Base-by-base conservation (phyloP, 2,113 vertebrate genomes). In the Picathartes gymnocephalus region DNA sequence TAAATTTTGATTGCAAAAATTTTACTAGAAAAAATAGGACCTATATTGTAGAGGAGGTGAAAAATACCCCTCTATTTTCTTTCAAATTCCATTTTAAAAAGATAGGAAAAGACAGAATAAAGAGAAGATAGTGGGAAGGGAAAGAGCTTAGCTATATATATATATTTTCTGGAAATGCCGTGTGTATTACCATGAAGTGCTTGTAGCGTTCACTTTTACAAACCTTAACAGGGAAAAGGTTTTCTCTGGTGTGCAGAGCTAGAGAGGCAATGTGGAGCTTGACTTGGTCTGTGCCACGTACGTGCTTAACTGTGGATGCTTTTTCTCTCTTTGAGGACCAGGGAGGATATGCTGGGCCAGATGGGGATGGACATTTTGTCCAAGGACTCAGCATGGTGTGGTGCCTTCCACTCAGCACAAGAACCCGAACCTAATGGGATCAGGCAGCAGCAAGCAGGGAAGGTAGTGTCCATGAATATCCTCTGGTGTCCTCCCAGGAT, bases 341-440 rank as follows among this genome's bases (percentile, higher is more conserved):
- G 31, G 31, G 9, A 73, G 30, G 39, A 57, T 35, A 24, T 69
- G 12, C 31, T 77, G 28, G 37, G 39, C 9, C 33, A 76, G n/a
- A 65, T 1, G 1, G 1, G 2, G 31, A 15, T 16, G n/a, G 18
- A 11, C 2, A 8, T 73, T 80, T 72, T 70, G 18, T 47, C 37
- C 45, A 28, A 82, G 57, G 30, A 54, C 20, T 33, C n/a, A 30
- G 48, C 2, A 4, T 5, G 16, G 35, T 10, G 27, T 11, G 8
- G 14, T 35, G 16, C 28, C 30, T 88, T 47, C 51, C n/a, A 65
- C 31, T 78, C 27, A 45, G 21, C 30, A 37, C 8, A 10, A 2
- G 2, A 44, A 15, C 15, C 24, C 35, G 30, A 20, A 53, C 12
- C 40, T 24, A 22, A 19, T 11, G 22, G 35, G 40, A 20, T 48